Base-by-base conservation (phyloP, 2,797 vertebrate species). In the Semotilus atromaculatus region DNA sequence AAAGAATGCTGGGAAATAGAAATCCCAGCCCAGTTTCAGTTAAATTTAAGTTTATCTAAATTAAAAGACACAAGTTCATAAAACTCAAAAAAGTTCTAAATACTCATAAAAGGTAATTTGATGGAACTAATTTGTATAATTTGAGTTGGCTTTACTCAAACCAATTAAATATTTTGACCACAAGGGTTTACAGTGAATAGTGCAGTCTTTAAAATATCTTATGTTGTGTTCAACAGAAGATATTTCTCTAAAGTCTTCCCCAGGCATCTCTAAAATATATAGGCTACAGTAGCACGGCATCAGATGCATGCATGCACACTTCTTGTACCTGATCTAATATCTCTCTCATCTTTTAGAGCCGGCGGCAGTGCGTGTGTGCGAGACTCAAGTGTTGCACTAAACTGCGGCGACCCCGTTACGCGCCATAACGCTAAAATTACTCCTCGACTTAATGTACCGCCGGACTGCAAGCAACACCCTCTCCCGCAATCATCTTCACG, bases 351-450 rank as follows among this genome's bases (percentile, higher is more conserved):
- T 68, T 40, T 38, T 18, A 55, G 71, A 82, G 71, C 29, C n/a
- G 14, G 53, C 14, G 23, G 71, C 72, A 14, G 60, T 51, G 71
- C 23, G 34, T 66, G 58, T 48, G 45, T 45, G 23, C 36, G 74
- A 68, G 74, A 70, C 62, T 58, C 10, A 77, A 84, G 64, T 78
- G 62, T 70, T 7, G 74, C 73, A 83, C 82, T 77, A 77, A 83
- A 77, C 82, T 31, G 48, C 7, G 23, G n/a, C 64, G 62, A 84
- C 82, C 64, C 82, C 21, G 82, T 58, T 77, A 78, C 36, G 64
- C 82, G 21, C 51, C 64, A 84, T 78, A 84, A 84, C 64, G 64
- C 51, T 84, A 84, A 84, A 84, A 84, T 84, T 55, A 84, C 82
- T 84, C 64, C 36, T 45, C 34, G 36, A 55, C 78, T 80, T 80